A percentile compares a stretch with the other conserved stretches of the same genome.
Conservation (phyloP, 2,797 vertebrate genomes). For the Macrochelys suwanniensis region DNA sequence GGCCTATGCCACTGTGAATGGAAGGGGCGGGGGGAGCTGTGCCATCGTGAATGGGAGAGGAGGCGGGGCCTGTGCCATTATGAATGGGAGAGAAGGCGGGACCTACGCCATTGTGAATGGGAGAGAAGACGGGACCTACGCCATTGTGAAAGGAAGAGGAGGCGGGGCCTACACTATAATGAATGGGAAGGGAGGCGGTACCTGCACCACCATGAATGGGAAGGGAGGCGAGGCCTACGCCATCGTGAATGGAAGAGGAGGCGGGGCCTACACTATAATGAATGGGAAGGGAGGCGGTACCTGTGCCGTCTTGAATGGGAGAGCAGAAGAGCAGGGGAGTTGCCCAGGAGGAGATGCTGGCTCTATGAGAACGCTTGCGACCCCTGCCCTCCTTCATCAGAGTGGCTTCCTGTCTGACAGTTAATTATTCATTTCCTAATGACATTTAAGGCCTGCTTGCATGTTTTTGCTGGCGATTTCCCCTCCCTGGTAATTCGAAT, state of each 20-base stretch:
- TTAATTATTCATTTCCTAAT: slow-evolving; percentile 33
- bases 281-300: not conserved
- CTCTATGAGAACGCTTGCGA: not conserved
- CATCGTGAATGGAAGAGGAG: not conserved
- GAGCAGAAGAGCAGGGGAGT: not conserved
- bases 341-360: too few relatives aligned
- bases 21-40: too few relatives aligned
- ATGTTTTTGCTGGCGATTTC: not conserved
- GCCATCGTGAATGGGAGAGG: too few relatives aligned
- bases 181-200: too few relatives aligned
- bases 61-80: fast-evolving
- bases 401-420: not conserved
- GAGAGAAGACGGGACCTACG: fast-evolving
- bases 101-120: too few relatives aligned
- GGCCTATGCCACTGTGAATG: too few relatives aligned
- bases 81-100: too few relatives aligned
- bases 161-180: fast-evolving
- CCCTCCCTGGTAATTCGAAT: slow-evolving; percentile 17
- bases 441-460: not conserved
- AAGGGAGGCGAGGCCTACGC: not conserved
- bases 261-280: too few relatives aligned
- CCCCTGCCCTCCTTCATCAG: not conserved
- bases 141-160: too few relatives aligned
- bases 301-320: not conserved
- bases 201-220: fast-evolving